Evolutionary conservation across 2,113 vertebrate genomes (phyloP).

Genomic region (Oryzias woworae): DNA sequence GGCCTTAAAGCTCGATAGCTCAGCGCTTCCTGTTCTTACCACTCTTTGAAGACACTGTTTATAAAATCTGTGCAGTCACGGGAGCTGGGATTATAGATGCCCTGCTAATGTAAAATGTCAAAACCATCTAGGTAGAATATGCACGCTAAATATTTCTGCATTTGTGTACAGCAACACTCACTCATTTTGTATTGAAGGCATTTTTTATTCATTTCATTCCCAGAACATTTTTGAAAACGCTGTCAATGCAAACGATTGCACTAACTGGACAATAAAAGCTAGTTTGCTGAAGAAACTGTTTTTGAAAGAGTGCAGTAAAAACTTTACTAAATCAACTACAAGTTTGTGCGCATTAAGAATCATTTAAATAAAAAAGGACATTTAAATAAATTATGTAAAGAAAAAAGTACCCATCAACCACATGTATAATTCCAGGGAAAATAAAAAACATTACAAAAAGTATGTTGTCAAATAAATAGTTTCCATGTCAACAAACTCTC

Average conservation of each 20-base stretch:
- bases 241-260: conserved; percentile 12
- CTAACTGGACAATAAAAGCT: conserved; percentile 35
- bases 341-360: too few species aligned
- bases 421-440: background rate
- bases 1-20: conserved; percentile 51
- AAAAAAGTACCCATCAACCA: background rate
- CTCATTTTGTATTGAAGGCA: conserved; percentile 21
- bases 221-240: conserved; percentile 9
- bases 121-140: conserved; percentile 3
- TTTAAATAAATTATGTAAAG: conserved; percentile 29
- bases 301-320: conserved; percentile 16
- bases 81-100: background rate
- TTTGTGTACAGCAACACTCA: conserved; percentile 9
- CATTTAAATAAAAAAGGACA: too few species aligned
- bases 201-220: conserved; percentile 7
- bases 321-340: background rate
- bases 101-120: conserved; percentile 2
- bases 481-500: background rate
- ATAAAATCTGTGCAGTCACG: background rate
- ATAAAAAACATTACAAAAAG: conserved; percentile 23
- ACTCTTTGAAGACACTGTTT: conserved; percentile 1
- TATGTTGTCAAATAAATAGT: conserved; percentile 31
- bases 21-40: background rate
- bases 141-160: background rate
- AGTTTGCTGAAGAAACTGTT: conserved; percentile 35